phyloP scores from a whole-genome alignment of 2,113 vertebrate species.

The Cinclus mexicanus region DNA sequence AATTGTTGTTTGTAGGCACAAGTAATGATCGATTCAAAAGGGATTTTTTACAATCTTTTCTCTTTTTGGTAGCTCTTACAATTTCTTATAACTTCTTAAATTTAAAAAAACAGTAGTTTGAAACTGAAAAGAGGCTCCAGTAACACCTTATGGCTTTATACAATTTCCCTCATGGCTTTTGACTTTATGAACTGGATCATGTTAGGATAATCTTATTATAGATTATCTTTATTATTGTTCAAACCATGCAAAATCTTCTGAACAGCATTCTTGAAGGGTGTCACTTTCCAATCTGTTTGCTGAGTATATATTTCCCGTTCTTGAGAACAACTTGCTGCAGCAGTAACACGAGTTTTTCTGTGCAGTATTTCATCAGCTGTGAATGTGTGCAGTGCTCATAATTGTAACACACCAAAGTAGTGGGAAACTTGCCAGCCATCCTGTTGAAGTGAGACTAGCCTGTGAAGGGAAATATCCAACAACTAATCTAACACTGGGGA shows the following conservation, averaged over 20 bases:
- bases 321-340: background rate
- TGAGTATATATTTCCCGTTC: background rate
- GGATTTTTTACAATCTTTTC: background rate
- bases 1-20: background rate
- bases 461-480: conserved; percentile 4
- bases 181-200: background rate
- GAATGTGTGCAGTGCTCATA: background rate
- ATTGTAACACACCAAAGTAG: background rate
- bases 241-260: background rate
- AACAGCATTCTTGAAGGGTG: background rate
- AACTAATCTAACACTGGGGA: background rate
- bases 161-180: background rate
- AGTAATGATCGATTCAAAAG: background rate
- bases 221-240: background rate
- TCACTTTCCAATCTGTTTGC: background rate
- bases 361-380: background rate
- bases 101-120: background rate
- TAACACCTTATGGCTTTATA: background rate
- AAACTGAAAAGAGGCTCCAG: background rate
- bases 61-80: background rate
- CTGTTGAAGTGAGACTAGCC: background rate
- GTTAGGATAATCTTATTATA: conserved; percentile 15
- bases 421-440: conserved; percentile 16
- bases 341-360: background rate
- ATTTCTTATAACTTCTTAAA: background rate